Evolutionary conservation across 64 coral and sea anemone genomes (phyloP).

Genomic region (Montipora sp.): DNA sequence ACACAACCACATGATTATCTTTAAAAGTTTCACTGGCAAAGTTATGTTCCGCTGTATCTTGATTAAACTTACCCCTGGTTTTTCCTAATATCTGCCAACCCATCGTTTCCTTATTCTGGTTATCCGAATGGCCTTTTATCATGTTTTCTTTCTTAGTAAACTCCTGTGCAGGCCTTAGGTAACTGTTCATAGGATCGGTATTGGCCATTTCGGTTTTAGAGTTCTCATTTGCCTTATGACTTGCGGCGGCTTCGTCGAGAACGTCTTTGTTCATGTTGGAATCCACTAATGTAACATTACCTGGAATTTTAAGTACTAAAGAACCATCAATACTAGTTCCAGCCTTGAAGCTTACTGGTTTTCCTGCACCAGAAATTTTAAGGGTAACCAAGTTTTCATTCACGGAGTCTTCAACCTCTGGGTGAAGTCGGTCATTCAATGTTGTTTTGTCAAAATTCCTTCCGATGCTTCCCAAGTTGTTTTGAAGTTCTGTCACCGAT

Average conservation of each 20-base stretch:
- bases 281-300: constrained; percentile 40
- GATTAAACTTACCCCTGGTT: constrained; percentile 16
- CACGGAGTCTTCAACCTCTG: background rate
- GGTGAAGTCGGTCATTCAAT: background rate
- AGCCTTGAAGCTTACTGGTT: constrained; percentile 89
- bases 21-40: background rate
- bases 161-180: constrained; percentile 1
- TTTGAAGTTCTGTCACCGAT: background rate
- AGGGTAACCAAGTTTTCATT: constrained; percentile 57
- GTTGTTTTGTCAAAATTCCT: background rate
- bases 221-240: background rate
- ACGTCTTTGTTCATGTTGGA: background rate
- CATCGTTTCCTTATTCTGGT: background rate
- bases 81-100: constrained; percentile 36
- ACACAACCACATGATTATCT: background rate
- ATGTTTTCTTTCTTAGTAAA: constrained; percentile 39
- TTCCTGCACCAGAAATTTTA: constrained; percentile 78
- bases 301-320: constrained; percentile 74
- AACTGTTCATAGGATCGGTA: constrained; percentile 3
- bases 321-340: constrained; percentile 88
- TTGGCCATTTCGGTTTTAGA: background rate
- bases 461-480: background rate
- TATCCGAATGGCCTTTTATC: background rate
- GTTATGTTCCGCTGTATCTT: constrained; percentile 3
- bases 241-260: background rate